phyloP scores from a whole-genome alignment of 1,140 invertebrate genomes.

The Xylocopa sonorina region DNA sequence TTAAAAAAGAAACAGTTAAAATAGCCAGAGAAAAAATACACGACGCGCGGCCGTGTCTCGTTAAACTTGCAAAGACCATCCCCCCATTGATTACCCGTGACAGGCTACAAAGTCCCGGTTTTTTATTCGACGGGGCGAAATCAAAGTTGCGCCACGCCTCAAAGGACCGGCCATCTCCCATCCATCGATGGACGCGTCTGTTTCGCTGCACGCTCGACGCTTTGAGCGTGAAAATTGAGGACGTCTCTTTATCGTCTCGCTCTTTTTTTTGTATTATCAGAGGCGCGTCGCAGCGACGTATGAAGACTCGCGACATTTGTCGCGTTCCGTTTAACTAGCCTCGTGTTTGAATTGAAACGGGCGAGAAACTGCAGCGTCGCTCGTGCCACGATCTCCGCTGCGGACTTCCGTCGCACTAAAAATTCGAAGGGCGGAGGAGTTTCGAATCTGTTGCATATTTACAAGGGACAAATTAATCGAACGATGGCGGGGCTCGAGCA shows the following conservation, averaged over 20 bases:
- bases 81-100: conserved; percentile 42
- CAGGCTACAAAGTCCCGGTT: conserved; percentile 42
- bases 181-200: neutral
- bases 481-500: neutral
- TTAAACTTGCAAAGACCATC: conserved; percentile 26
- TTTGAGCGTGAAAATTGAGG: neutral
- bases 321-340: too few relatives aligned
- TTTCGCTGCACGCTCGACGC: neutral
- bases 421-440: too few relatives aligned
- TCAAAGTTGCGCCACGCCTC: conserved; percentile 32
- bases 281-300: too few relatives aligned
- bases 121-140: conserved; percentile 13
- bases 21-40: neutral
- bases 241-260: neutral
- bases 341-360: too few relatives aligned
- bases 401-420: too few relatives aligned
- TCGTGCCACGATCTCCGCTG: too few relatives aligned
- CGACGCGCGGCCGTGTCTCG: conserved; percentile 14
- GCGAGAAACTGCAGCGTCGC: too few relatives aligned
- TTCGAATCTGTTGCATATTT: neutral
- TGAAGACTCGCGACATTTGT: too few relatives aligned
- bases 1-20: conserved; percentile 18
- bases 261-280: too few relatives aligned
- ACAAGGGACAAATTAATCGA: neutral
- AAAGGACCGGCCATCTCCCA: conserved; percentile 11